Evolutionary conservation across 2,113 vertebrate species (phyloP).

Genomic region (Rhipidura dahli): DNA sequence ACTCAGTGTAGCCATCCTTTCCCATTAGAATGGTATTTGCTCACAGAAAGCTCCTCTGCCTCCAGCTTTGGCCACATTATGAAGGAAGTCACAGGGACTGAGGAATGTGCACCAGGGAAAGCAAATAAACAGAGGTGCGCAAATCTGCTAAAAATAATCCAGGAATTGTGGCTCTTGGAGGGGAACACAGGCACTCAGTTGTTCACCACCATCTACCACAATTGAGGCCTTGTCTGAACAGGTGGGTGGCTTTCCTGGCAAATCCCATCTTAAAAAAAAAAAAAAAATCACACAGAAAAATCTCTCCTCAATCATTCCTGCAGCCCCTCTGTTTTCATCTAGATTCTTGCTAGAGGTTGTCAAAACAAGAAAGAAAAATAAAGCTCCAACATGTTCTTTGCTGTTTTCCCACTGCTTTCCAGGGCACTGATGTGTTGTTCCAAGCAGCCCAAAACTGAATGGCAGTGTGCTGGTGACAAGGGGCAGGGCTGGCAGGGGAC

Average conservation of each 20-base stretch:
- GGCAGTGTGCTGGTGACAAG: neutral
- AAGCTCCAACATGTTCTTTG: neutral
- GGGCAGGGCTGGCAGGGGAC: neutral
- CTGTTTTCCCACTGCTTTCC: constrained; percentile 23
- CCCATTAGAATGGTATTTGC: accelerated
- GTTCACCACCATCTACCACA: constrained; percentile 2
- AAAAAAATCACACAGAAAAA: neutral
- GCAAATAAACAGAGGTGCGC: constrained; percentile 62
- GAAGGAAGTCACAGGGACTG: constrained; percentile 4
- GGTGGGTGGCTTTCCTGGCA: constrained; percentile 62
- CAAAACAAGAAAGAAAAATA: constrained; percentile 60
- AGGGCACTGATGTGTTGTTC: neutral
- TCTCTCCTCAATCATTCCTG: constrained; percentile 26
- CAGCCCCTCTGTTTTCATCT: constrained; percentile 30
- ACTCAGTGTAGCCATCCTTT: neutral
- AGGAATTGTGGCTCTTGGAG: neutral
- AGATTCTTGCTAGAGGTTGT: constrained; percentile 50
- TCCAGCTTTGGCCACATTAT: neutral
- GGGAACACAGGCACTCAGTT: constrained; percentile 10
- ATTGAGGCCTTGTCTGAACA: constrained; percentile 60
- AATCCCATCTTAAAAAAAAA: neutral
- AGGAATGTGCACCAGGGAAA: constrained; percentile 49
- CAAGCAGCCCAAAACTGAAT: neutral
- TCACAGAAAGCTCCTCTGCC: neutral
- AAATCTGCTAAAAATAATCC: constrained; percentile 61